Evolutionary conservation across 2,113 vertebrate species (phyloP).

Genomic region (Psilopogon haemacephalus): DNA sequence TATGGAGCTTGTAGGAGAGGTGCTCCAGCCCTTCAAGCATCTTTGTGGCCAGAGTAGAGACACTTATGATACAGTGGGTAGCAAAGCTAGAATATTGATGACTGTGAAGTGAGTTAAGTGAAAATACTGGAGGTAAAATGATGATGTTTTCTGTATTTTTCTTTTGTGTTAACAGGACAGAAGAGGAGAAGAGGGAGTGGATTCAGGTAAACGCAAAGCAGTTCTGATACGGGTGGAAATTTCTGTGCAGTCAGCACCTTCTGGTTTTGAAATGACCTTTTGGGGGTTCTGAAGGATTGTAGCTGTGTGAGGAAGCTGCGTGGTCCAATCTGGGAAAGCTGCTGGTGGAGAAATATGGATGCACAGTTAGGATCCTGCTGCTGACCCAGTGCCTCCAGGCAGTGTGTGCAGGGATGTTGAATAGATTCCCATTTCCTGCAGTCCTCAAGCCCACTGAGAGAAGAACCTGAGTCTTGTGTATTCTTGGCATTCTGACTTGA

Average conservation of each 20-base stretch:
- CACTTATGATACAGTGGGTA: background rate
- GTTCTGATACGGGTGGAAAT: background rate
- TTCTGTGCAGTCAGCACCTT: background rate
- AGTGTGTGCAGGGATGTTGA: rapidly evolving
- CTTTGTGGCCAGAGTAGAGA: too few relatives aligned
- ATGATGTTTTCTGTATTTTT: background rate
- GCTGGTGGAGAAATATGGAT: background rate
- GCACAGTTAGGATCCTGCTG: background rate
- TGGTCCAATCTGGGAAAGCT: background rate
- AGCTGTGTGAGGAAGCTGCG: background rate
- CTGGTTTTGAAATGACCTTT: background rate
- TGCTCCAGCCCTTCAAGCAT: too few relatives aligned
- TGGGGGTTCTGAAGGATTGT: background rate
- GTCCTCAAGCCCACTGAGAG: background rate
- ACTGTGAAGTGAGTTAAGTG: background rate
- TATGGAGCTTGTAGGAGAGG: too few relatives aligned
- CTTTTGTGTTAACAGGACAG: constrained; percentile 81
- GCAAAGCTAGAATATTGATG: background rate
- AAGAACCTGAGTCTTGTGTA: background rate
- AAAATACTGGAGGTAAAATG: background rate
- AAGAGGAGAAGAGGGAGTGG: constrained; percentile 96
- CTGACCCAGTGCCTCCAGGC: background rate
- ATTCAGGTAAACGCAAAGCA: constrained; percentile 83
- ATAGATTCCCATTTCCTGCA: background rate
- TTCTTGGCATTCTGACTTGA: background rate